A percentile compares a stretch with the other conserved stretches of the same genome.
Conservation (phyloP, 2,113 vertebrate genomes). For the Zapus hudsonius region DNA sequence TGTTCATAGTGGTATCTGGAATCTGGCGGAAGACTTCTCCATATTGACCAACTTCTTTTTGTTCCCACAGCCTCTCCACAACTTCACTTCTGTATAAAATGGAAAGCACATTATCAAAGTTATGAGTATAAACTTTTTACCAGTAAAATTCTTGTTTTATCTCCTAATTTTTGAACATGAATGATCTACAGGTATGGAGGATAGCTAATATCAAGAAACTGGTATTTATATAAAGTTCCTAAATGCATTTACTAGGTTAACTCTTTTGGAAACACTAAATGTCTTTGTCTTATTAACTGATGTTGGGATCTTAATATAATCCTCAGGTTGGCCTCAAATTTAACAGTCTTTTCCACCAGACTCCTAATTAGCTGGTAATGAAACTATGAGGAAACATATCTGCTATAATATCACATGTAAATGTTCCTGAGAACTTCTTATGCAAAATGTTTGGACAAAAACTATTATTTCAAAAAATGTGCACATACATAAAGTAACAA, state of each 20-base stretch:
- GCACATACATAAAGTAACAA: not conserved
- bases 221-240: not conserved
- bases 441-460: not conserved
- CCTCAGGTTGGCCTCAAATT: not conserved
- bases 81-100: not conserved
- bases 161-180: not conserved
- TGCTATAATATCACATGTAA: not conserved
- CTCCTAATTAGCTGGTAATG: not conserved
- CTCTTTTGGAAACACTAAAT: not conserved
- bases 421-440: not conserved
- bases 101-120: not conserved
- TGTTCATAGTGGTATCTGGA: not conserved
- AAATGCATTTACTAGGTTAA: not conserved
- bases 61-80: not conserved
- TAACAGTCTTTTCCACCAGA: not conserved
- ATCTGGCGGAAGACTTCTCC: not conserved
- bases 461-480: not conserved
- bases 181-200: not conserved
- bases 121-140: not conserved
- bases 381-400: not conserved
- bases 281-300: not conserved
- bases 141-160: too few species aligned
- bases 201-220: not conserved
- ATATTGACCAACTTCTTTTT: not conserved
- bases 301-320: not conserved